Percentiles rank a stretch among this genome's conserved stretches.
Conservation (phyloP, 1,140 invertebrate species). For the Batillaria attramentaria region DNA sequence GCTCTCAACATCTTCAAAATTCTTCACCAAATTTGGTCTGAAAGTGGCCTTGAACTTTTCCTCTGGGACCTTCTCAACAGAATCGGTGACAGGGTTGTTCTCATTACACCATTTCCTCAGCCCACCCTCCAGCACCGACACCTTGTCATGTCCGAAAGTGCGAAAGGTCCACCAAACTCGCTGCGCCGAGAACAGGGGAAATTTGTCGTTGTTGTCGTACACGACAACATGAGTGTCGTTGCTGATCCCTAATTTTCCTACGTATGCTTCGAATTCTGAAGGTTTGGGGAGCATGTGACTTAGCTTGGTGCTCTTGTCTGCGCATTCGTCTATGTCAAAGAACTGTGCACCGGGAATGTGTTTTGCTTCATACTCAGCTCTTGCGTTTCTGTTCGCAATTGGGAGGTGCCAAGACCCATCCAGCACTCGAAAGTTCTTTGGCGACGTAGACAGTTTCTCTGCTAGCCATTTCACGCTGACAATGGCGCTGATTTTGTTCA, state of each 20-base stretch:
- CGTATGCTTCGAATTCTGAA: slow-evolving; percentile 62
- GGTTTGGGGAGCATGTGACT: slow-evolving; percentile 61
- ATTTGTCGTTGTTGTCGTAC: slow-evolving; percentile 64
- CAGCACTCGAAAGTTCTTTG: slow-evolving; percentile 51
- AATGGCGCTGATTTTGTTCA: slow-evolving; percentile 21
- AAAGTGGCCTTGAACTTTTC: slow-evolving; percentile 53
- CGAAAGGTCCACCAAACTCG: slow-evolving; percentile 69
- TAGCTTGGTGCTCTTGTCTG: slow-evolving; percentile 48
- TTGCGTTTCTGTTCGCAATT: slow-evolving; percentile 48
- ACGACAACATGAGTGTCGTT: slow-evolving; percentile 67
- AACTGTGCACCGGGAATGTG: slow-evolving; percentile 67
- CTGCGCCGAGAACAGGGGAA: slow-evolving; percentile 64
- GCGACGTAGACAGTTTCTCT: slow-evolving; percentile 4
- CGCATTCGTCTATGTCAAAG: slow-evolving; percentile 68
- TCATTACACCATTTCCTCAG: slow-evolving; percentile 59
- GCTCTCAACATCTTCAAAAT: slow-evolving; percentile 57
- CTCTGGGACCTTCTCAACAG: slow-evolving; percentile 24
- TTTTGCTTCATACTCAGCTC: slow-evolving; percentile 53
- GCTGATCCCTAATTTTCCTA: slow-evolving; percentile 64
- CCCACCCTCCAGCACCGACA: slow-evolving; percentile 67
- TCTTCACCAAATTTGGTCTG: slow-evolving; percentile 52
- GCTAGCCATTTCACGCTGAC: slow-evolving; percentile 50
- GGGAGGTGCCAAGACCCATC: slow-evolving; percentile 66
- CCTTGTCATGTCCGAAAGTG: slow-evolving; percentile 62
- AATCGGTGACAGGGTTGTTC: slow-evolving; percentile 38